Conservation (phyloP, 37 sponge, comb jelly and placozoan genomes). For the Cladorhizidae sp. region DNA sequence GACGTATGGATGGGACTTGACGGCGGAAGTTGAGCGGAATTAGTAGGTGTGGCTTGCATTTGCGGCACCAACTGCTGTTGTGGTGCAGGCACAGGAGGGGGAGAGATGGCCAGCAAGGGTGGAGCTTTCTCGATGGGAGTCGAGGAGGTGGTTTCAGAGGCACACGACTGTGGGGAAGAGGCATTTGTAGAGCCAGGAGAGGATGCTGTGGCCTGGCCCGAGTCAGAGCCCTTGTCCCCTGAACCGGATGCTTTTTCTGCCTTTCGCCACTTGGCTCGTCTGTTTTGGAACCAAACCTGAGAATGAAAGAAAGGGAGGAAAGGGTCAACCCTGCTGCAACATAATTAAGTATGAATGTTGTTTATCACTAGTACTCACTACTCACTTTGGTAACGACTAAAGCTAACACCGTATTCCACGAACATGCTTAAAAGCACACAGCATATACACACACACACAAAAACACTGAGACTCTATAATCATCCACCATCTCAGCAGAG, state of each 20-base stretch:
- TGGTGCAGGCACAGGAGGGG: conserved; percentile 2
- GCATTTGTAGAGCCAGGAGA: conserved; percentile 54
- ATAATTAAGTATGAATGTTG: not conserved
- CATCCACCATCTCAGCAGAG: no score
- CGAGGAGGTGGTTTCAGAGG: conserved; percentile 37
- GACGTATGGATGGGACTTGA: conserved; percentile 7
- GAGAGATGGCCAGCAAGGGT: not conserved
- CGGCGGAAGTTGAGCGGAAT: conserved; percentile 1
- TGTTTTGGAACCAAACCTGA: conserved; percentile 91
- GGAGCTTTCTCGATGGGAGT: not conserved
- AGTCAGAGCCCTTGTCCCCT: conserved; percentile 22
- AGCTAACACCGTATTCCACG: no score
- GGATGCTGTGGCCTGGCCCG: conserved; percentile 33
- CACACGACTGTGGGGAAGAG: conserved; percentile 53
- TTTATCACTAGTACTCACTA: no score
- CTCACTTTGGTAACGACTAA: no score
- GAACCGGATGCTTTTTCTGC: conserved; percentile 69
- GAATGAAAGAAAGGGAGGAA: not conserved
- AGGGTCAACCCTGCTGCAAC: not conserved
- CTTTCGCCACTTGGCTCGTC: conserved; percentile 87
- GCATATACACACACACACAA: no score
- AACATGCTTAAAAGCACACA: no score
- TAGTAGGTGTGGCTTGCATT: not conserved
- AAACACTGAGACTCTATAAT: no score
- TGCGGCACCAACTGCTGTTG: not conserved